Evolutionary conservation across 2,113 vertebrate species (phyloP).

Genomic region (Bufo bufo): DNA sequence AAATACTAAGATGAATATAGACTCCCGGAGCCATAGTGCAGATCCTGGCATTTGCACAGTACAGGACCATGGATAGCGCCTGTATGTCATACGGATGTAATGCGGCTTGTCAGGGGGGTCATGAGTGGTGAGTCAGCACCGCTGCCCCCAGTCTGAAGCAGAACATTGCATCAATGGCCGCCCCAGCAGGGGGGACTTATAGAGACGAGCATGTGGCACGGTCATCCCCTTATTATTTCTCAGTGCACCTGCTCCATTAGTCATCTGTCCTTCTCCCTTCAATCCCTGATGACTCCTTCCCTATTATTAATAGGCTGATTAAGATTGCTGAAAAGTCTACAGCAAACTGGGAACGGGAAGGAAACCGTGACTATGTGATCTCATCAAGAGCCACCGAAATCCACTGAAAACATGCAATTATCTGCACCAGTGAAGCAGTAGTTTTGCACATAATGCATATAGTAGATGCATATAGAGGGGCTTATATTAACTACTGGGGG

Average conservation of each 20-base stretch:
- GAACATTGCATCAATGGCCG: neutral
- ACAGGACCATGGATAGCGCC: constrained; percentile 17
- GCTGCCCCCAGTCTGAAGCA: neutral
- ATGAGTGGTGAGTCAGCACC: neutral
- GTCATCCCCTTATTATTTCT: constrained; percentile 6
- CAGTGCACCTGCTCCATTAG: constrained; percentile 16
- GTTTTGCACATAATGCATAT: neutral
- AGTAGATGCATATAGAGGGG: no score
- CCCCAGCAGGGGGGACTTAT: neutral
- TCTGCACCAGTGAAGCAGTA: neutral
- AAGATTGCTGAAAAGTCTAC: neutral
- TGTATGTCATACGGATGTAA: neutral
- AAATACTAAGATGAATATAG: neutral
- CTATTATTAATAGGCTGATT: neutral
- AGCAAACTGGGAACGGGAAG: neutral
- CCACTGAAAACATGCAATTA: neutral
- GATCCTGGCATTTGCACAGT: neutral
- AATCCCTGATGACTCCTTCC: neutral
- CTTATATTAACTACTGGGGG: no score
- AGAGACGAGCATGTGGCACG: neutral
- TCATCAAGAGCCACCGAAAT: neutral
- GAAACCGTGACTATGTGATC: neutral
- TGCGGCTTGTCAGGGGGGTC: neutral
- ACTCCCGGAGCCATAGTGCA: neutral
- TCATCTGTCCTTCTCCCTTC: neutral